These are phyloP conservation scores for Eustalomyia histrio DNA, from an alignment of 2,888 invertebrate species.

Conservation along the genomic window DNA sequence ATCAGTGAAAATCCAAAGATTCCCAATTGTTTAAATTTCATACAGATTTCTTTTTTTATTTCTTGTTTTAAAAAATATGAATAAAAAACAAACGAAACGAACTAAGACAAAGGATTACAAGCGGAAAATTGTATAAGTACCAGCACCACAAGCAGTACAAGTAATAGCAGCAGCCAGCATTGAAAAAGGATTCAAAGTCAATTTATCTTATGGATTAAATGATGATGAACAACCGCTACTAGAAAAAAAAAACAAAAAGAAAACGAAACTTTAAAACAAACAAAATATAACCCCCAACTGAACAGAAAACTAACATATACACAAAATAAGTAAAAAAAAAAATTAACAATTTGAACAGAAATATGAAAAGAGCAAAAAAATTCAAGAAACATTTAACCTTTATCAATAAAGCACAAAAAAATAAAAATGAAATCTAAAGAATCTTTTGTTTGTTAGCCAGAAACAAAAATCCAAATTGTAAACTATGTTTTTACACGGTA, in stretches of 20 bases:
- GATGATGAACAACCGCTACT: constrained; percentile 62
- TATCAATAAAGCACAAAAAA: constrained; percentile 12
- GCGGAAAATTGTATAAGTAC: constrained; percentile 39
- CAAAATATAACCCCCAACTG: constrained; percentile 11
- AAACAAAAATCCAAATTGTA: constrained; percentile 1
- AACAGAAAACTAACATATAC: constrained; percentile 21
- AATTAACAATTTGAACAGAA: constrained; percentile 32
- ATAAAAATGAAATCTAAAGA: constrained; percentile 14
- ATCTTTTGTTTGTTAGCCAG: constrained; percentile 28
- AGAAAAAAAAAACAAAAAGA: not conserved
- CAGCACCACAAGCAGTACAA: constrained; percentile 20
- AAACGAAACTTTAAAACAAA: constrained; percentile 3
- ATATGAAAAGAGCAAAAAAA: constrained; percentile 23
- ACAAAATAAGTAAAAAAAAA: constrained; percentile 31
- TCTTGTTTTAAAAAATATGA: constrained; percentile 29
- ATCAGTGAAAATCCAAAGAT: constrained; percentile 35
- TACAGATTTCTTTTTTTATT: constrained; percentile 2
- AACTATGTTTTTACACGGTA: constrained; percentile 20
- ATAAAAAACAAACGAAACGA: not conserved
- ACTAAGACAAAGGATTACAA: constrained; percentile 59
- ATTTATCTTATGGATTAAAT: constrained; percentile 67
- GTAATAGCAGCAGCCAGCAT: constrained; percentile 45
- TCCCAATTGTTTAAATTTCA: constrained; percentile 34
- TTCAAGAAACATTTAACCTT: constrained; percentile 39
- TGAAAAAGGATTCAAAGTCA: constrained; percentile 66